Evolutionary conservation across 1,140 invertebrate genomes (phyloP).

Genomic region (Cyclargus thomasi): DNA sequence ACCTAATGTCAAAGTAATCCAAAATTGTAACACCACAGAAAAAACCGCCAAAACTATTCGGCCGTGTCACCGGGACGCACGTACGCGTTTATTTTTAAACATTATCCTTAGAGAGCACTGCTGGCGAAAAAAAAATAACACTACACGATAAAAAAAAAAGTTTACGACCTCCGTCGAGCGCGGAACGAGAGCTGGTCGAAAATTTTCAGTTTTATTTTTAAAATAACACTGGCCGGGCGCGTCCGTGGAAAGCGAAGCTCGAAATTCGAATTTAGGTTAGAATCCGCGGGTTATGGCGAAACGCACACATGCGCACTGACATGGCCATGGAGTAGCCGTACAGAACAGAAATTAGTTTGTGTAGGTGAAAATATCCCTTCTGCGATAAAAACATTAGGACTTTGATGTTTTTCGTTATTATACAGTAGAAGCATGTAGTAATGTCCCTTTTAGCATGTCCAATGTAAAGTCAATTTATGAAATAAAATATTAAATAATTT

Average conservation of each 20-base stretch:
- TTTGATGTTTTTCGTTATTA: too few species aligned
- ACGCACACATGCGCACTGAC: slow-evolving; percentile 62
- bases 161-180: slow-evolving; percentile 18
- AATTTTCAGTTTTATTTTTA: slow-evolving; percentile 58
- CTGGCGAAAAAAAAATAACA: slow-evolving; percentile 19
- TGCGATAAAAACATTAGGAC: too few species aligned
- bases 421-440: too few species aligned
- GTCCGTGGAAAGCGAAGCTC: slow-evolving; percentile 56
- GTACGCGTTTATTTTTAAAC: slow-evolving; percentile 46
- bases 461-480: too few species aligned
- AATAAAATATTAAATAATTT: too few species aligned
- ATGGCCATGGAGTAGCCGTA: slow-evolving; percentile 41
- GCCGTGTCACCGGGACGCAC: slow-evolving; percentile 47
- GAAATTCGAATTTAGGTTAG: slow-evolving; percentile 70
- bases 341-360: slow-evolving; percentile 8
- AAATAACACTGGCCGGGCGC: slow-evolving; percentile 51
- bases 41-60: slow-evolving; percentile 45
- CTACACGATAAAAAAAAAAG: slow-evolving; percentile 16
- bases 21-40: slow-evolving; percentile 27
- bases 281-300: slow-evolving; percentile 63
- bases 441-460: too few species aligned
- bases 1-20: slow-evolving; percentile 22
- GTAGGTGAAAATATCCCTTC: too few species aligned
- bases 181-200: slow-evolving; percentile 37
- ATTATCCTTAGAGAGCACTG: slow-evolving; percentile 35